Evolutionary conservation across 2,888 invertebrate genomes (phyloP), one percentile per base, ranked within the genome.

Genomic region (Parapristionchus giblindavisi): DNA sequence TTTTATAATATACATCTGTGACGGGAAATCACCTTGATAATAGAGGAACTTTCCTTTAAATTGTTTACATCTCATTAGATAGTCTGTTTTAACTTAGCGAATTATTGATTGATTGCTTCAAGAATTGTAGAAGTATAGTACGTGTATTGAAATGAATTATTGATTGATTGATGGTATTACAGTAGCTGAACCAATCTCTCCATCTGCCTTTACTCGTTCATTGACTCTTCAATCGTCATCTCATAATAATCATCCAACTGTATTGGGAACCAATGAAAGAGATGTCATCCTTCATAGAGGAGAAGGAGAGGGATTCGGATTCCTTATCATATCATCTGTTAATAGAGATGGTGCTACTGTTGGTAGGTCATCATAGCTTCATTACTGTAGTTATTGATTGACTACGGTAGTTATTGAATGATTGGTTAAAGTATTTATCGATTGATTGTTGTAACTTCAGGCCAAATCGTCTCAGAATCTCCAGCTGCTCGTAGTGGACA

Each of bases 241-340:
- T n/a, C n/a, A n/a, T n/a, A n/a, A n/a, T n/a, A n/a, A n/a, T n/a
- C 14, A 8, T 17, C 56, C 56, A 24, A 56, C 56, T 17, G 24
- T 56, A 8, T 27, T 56, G 17, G 75, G 65, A 34, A 68, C 36
- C 43, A 75, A 68, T 48, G 60, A 61, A 36, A 32, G 79, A 34
- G 81, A 83, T 36, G 81, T 83, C 3, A 74, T 80, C 24, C 75
- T 83, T 17, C 77, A 79, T 71, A 66, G 82, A 70, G 92, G 92
- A 88, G 96, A 96, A 87, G 94, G 93, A 80, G 98, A 99, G 89
- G 98, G 98, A 4, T 99, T 99, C 89, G 99, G 99, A 17, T 99
- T 99, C 89, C 97, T 98, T 65, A 96, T 99, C 83, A 97, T 98
- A 85, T 96, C 97, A 0, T 95, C 95, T 5, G 94, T 95, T 3